phyloP scores from a whole-genome alignment of 2,113 vertebrate genomes.

The Australoheros scitulus region DNA sequence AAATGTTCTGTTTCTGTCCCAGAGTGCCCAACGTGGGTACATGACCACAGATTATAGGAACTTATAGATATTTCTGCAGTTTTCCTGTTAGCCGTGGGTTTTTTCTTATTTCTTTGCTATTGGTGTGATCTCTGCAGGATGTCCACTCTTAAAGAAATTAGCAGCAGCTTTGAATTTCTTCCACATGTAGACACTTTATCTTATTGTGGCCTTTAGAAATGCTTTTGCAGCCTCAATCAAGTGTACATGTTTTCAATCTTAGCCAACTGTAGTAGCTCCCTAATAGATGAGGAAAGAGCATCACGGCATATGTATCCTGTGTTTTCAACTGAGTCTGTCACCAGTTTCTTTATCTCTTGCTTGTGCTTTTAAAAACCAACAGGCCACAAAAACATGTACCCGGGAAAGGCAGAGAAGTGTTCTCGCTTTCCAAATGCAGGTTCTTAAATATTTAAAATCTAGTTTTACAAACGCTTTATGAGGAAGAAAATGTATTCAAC shows the following conservation, averaged over 20 bases:
- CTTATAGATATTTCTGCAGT: neutral
- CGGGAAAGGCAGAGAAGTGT: neutral
- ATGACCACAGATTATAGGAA: rapidly evolving
- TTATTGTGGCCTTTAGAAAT: neutral
- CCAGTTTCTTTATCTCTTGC: neutral
- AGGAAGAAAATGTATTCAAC: neutral
- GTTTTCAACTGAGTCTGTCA: too few relatives aligned
- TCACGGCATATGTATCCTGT: too few relatives aligned
- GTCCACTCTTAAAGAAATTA: neutral
- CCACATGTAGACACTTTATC: neutral
- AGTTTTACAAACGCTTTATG: neutral
- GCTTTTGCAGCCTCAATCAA: neutral
- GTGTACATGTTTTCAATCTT: neutral
- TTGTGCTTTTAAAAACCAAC: neutral
- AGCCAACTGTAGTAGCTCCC: neutral
- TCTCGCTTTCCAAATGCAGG: neutral
- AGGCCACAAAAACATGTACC: neutral
- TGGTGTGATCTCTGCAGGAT: neutral
- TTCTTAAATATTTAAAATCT: constrained; percentile 7
- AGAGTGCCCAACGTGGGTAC: neutral
- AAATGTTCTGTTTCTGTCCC: too few relatives aligned
- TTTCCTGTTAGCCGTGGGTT: neutral
- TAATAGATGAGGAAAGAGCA: neutral
- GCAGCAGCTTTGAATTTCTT: neutral
- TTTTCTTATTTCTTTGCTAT: neutral